phyloP scores from a whole-genome alignment of 2,797 vertebrate species.

The Micropoecilia bifurca region DNA sequence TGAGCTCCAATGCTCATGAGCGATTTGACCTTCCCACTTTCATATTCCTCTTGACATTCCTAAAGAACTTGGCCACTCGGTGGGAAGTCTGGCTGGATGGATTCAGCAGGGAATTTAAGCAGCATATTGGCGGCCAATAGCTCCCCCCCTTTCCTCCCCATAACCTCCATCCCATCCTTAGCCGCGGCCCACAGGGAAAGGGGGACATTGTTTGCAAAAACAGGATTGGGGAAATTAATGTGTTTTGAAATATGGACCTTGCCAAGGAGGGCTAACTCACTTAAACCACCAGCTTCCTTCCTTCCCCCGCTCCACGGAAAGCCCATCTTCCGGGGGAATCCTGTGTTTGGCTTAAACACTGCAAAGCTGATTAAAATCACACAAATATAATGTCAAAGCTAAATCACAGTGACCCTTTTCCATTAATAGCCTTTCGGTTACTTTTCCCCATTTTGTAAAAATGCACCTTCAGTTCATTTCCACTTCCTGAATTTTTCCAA shows the following conservation, averaged over 20 bases:
- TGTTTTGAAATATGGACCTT: conserved; percentile 79
- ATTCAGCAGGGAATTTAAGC: conserved; percentile 79
- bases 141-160: conserved; percentile 54
- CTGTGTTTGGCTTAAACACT: conserved; percentile 69
- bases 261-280: conserved; percentile 70
- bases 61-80: conserved; percentile 79
- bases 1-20: conserved; percentile 70
- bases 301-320: conserved; percentile 49
- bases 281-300: conserved; percentile 6
- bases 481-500: conserved; percentile 41
- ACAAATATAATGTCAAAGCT: conserved; percentile 69
- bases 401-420: conserved; percentile 74
- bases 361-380: conserved; percentile 77
- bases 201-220: conserved; percentile 77
- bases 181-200: conserved; percentile 66
- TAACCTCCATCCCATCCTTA: conserved; percentile 73
- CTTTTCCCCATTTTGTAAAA: conserved; percentile 61
- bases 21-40: conserved; percentile 81
- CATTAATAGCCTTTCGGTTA: conserved; percentile 45
- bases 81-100: conserved; percentile 81
- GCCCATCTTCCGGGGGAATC: conserved; percentile 69
- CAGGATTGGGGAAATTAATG: conserved; percentile 76
- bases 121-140: conserved; percentile 69
- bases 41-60: conserved; percentile 83
- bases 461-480: conserved; percentile 65